These are phyloP conservation scores for Montipora cactus DNA, from an alignment of 64 coral and sea anemone species.

Conservation along the genomic window DNA sequence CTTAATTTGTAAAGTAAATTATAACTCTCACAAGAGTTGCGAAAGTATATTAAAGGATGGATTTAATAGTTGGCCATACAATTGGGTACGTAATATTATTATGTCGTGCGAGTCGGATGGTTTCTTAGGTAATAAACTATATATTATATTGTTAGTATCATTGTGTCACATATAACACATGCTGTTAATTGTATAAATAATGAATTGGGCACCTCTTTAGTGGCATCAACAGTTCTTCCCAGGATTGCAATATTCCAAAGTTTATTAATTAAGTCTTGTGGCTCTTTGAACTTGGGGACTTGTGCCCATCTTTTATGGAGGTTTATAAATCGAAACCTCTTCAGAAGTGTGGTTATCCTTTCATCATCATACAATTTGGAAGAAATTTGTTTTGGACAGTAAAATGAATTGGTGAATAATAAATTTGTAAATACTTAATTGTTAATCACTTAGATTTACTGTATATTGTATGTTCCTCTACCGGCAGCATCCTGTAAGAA, in stretches of 20 bases:
- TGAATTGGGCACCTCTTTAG: background rate
- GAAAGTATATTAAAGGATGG: background rate
- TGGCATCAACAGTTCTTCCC: background rate
- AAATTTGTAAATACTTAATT: conserved; percentile 36
- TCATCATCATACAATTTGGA: background rate
- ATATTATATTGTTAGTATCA: background rate
- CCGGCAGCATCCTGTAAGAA: background rate
- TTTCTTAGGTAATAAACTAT: background rate
- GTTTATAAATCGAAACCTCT: background rate
- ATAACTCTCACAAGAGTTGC: background rate
- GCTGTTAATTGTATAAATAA: background rate
- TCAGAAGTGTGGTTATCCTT: background rate
- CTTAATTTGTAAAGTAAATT: no score
- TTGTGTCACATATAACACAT: background rate
- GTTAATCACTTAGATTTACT: conserved; percentile 3
- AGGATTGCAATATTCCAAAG: background rate
- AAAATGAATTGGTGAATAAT: conserved; percentile 16
- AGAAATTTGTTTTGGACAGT: no score
- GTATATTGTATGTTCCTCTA: background rate
- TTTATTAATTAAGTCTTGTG: background rate
- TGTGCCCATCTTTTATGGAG: background rate
- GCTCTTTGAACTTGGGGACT: background rate
- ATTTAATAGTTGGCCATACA: no score
- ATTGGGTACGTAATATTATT: background rate
- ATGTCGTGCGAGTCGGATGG: background rate